A percentile compares a stretch with the other conserved stretches of the same genome.
These are phyloP conservation scores for Heterotilapia buettikoferi DNA, from an alignment of 2,113 vertebrate genomes.

Conservation along the genomic window DNA sequence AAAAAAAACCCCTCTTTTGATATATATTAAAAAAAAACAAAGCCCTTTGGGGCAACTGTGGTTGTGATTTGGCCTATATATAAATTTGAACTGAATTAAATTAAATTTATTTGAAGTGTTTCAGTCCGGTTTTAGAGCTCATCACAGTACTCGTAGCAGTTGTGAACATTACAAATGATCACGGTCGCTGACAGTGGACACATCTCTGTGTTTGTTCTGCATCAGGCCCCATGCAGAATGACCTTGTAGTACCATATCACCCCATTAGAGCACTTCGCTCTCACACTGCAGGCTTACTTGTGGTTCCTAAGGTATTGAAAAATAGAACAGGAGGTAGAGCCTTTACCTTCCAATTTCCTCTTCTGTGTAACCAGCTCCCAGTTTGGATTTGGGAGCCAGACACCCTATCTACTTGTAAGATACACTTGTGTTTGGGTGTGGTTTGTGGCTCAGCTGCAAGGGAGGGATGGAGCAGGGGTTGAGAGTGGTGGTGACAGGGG, in stretches of 20 bases:
- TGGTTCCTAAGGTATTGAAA: background rate
- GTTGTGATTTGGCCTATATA: background rate
- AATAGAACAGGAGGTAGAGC: fast-evolving
- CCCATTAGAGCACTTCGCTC: fast-evolving
- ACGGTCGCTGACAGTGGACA: background rate
- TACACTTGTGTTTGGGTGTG: no score
- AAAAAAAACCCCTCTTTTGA: background rate
- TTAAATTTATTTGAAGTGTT: background rate
- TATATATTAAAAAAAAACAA: background rate
- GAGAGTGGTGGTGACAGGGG: no score
- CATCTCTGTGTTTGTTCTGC: background rate
- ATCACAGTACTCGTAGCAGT: background rate
- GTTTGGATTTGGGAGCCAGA: no score
- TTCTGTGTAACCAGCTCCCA: no score
- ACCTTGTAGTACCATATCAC: background rate
- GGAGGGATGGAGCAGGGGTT: no score
- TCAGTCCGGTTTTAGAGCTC: background rate
- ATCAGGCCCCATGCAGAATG: background rate
- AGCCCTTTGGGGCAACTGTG: background rate
- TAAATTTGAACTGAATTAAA: background rate
- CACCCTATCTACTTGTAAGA: no score
- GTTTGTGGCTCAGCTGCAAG: no score
- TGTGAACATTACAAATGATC: background rate
- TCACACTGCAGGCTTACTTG: fast-evolving
- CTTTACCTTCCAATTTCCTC: no score